Conservation (phyloP, 1,140 invertebrate genomes). For the Rhysida immarginata region DNA sequence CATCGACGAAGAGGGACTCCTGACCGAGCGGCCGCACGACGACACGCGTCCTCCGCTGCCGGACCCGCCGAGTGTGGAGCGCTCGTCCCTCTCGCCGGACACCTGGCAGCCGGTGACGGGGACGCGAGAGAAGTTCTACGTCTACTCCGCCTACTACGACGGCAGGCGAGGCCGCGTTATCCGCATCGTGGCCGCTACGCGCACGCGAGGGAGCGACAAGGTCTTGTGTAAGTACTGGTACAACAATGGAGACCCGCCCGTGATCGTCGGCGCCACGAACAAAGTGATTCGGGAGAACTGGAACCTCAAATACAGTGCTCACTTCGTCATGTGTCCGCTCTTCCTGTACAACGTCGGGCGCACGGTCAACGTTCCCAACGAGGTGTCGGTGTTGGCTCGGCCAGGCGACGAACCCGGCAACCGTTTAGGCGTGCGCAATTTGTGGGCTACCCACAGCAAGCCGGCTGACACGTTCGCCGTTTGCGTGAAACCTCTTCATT, state of each 20-base stretch:
- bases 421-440: conserved; percentile 17
- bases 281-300: conserved; percentile 79
- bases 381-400: conserved; percentile 41
- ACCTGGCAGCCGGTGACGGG: conserved; percentile 30
- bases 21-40: conserved; percentile 24
- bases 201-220: conserved; percentile 59
- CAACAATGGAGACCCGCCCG: conserved; percentile 22
- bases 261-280: conserved; percentile 24
- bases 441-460: neutral
- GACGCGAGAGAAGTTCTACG: conserved; percentile 55
- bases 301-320: conserved; percentile 84
- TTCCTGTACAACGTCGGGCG: conserved; percentile 15
- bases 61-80: conserved; percentile 1
- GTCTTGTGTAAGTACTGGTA: conserved; percentile 79
- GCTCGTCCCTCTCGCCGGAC: conserved; percentile 17
- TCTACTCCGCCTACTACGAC: conserved; percentile 79
- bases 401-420: conserved; percentile 36
- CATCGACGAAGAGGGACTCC: conserved; percentile 31
- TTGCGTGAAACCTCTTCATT: conserved; percentile 89
- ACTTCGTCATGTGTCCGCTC: conserved; percentile 68
- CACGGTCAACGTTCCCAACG: conserved; percentile 29
- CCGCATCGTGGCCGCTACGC: conserved; percentile 70
- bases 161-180: conserved; percentile 32
- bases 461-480: conserved; percentile 46
- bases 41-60: neutral